Base-by-base conservation (phyloP, 2,888 invertebrate genomes). In the Amphiduros pacificus region DNA sequence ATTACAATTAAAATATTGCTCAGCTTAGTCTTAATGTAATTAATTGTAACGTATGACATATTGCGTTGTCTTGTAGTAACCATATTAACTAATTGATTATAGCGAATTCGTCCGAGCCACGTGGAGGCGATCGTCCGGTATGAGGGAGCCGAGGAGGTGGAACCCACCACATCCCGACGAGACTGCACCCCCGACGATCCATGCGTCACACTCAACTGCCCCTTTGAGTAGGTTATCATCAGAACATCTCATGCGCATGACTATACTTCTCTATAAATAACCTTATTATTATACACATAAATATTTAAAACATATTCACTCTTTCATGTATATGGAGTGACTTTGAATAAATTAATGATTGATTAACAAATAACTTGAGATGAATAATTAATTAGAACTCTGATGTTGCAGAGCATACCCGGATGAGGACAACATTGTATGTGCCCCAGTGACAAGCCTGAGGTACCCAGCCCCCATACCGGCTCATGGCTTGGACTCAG, bases 91-190 rank as follows among this genome's bases (percentile, higher is more conserved):
- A 17, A 14, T 48, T 48, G 11, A n/a, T 28, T 20, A 9, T 24
- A 55, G 55, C 17, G 22, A 14, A 41, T 40, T 5, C 11, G 22
- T 11, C 41, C 55, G 41, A 41, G 55, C 11, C 55, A 55, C 26
- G 41, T 41, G 20, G 55, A 55, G 26, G 55, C 55, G 4, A 41
- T 55, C 2, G 20, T 55, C 3, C 55, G 41, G 26, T 55, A 55
- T 24, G 40, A 32, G 22, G 24, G 22, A 9, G 6, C 14, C 11
- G 31, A 20, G 11, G 27, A 6, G 20, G 24, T 3, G 14, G 55
- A 55, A 9, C 55, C 55, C 4, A 36, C 2, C 9, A 40, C 41
- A 22, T 6, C 6, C 11, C 36, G 55, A n/a, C 3, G 22, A 22
- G 17, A 20, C 2, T 55, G 55, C 26, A 55, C 36, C n/a, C 11